phyloP scores from a whole-genome alignment of 1,140 invertebrate species.

The Stenopsyche tienmushanensis region DNA sequence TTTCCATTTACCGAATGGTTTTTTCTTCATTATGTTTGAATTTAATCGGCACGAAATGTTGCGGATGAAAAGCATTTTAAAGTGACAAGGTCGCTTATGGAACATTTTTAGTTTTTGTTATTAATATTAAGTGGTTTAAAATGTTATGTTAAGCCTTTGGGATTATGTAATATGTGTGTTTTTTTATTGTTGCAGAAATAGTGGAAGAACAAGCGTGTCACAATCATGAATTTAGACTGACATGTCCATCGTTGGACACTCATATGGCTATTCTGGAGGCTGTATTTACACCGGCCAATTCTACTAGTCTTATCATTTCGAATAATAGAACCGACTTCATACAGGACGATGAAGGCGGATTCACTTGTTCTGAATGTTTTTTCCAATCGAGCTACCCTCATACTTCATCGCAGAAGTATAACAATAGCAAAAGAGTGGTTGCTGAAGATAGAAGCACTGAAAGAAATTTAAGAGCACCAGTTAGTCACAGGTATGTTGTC shows the following conservation, averaged over 20 bases:
- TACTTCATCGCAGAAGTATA: slow-evolving; percentile 36
- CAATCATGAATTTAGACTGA: slow-evolving; percentile 53
- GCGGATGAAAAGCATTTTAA: too few relatives aligned
- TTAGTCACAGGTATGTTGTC: slow-evolving; percentile 52
- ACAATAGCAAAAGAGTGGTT: slow-evolving; percentile 12
- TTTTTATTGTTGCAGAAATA: slow-evolving; percentile 52
- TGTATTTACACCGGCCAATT: slow-evolving; percentile 51
- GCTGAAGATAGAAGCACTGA: slow-evolving; percentile 43
- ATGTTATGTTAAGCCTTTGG: too few relatives aligned
- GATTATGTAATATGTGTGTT: too few relatives aligned
- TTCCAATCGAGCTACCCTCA: slow-evolving; percentile 45
- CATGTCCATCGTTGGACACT: slow-evolving; percentile 54
- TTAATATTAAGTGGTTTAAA: too few relatives aligned
- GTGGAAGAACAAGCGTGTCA: slow-evolving; percentile 56
- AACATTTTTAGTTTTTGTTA: not conserved
- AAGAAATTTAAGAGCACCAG: slow-evolving; percentile 49
- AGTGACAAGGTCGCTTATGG: too few relatives aligned
- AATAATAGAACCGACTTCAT: slow-evolving; percentile 43
- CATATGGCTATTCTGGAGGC: slow-evolving; percentile 57
- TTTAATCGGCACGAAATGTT: too few relatives aligned
- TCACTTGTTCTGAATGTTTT: slow-evolving; percentile 50
- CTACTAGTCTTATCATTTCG: slow-evolving; percentile 39
- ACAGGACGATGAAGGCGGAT: slow-evolving; percentile 43
- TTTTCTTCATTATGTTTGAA: too few relatives aligned
- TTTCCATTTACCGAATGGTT: too few relatives aligned